phyloP scores from a whole-genome alignment of 2,797 vertebrate genomes.

The Schizothorax lantsangensis region DNA sequence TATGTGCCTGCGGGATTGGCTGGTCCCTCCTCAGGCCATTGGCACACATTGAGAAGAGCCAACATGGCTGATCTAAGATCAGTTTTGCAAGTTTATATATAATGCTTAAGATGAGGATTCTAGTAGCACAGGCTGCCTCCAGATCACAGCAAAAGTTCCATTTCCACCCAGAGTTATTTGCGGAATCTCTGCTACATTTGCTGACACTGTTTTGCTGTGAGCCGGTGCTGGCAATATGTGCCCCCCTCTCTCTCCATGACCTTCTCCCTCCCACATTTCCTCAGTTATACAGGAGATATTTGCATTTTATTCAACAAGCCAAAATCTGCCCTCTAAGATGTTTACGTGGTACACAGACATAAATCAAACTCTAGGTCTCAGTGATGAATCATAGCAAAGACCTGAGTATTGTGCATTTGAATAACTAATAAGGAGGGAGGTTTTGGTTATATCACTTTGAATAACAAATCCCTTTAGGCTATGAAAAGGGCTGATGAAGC shows the following conservation, averaged over 20 bases:
- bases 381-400: constrained; percentile 25
- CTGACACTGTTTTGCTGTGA: constrained; percentile 20
- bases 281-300: constrained; percentile 29
- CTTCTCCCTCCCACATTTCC: constrained; percentile 42
- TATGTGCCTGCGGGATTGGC: constrained; percentile 33
- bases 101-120: background rate
- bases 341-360: background rate
- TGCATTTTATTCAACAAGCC: constrained; percentile 27
- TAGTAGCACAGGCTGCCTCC: constrained; percentile 2
- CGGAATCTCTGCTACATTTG: constrained; percentile 18
- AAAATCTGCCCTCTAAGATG: constrained; percentile 29
- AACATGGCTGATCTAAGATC: constrained; percentile 64
- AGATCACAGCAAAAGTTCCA: constrained; percentile 6
- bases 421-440: constrained; percentile 5
- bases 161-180: constrained; percentile 19
- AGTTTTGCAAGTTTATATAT: background rate
- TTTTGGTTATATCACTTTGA: constrained; percentile 28
- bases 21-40: constrained; percentile 69
- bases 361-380: constrained; percentile 14
- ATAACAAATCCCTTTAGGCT: constrained; percentile 15
- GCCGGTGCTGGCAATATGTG: background rate
- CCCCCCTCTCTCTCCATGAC: constrained; percentile 2
- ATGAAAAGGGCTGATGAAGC: constrained; percentile 3
- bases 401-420: constrained; percentile 17
- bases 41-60: constrained; percentile 72